Evolutionary conservation across 2,797 vertebrate species (phyloP), one percentile per base, ranked within the genome.

Genomic region (Paguma larvata): DNA sequence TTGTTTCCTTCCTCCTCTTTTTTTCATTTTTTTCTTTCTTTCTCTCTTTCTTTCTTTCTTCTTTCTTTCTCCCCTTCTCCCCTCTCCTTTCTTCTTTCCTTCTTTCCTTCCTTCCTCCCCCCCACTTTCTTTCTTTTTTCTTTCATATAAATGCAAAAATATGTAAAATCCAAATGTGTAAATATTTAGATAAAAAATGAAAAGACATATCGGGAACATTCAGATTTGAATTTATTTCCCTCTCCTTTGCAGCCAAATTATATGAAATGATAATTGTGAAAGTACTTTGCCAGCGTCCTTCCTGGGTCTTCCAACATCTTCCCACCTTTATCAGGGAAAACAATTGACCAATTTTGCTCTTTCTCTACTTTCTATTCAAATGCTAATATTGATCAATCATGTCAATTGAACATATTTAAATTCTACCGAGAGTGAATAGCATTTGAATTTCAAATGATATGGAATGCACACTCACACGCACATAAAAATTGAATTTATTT

Each of bases 341-440:
- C 27, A 51, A 59, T 84, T 27, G 59, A 77, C 23, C 2, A 30
- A 63, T 92, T 94, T 83, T 88, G 21, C 30, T 51, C 3, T 82
- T 83, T 95, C n/a, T 70, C 15, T 5, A 85, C 4, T 80, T 95
- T 65, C 75, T 96, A 67, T 94, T 96, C 85, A 91, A 27, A 84
- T 94, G 85, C 68, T 91, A 68, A 80, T 3, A 68, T 97, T 62
- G 89, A 95, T 86, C 78, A 92, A 65, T 85, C 0, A 65, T 32
- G 41, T 73, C 92, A 94, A 78, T 87, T 97, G 25, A 94, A 84
- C 32, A 53, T 85, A 87, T 94, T 96, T 56, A 94, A 94, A 80
- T 27, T 63, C 86, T 88, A 82, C 86, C 65, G 80, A 38, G 30
- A 91, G 32, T 78, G 62, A 79, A 59, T 32, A 53, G 23, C 27